Base-by-base conservation (phyloP, 2,797 vertebrate genomes). In the Echeneis naucrates region DNA sequence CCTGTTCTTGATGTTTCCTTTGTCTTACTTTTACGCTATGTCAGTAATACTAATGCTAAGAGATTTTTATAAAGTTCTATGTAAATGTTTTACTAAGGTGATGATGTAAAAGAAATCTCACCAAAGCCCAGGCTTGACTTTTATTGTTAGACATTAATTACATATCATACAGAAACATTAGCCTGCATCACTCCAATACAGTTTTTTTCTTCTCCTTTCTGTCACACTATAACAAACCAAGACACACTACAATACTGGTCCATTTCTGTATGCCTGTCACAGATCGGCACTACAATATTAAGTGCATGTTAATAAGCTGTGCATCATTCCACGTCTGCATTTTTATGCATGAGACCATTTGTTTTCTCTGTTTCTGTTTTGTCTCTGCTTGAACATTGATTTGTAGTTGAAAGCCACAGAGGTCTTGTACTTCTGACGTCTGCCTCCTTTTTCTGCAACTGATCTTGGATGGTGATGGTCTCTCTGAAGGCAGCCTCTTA, bases 271-370 rank as follows among this genome's bases (percentile, higher is more conserved):
- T 83, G 83, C 85, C 70, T 85, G 79, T 84, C 83, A 69, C 81
- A 70, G 33, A 59, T 59, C 53, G 82, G 84, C 87, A 86, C 68
- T 72, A 19, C 81, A 82, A 75, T 21, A 87, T 79, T 71, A 88
- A 59, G 76, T 81, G 92, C 92, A 93, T 92, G 91, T 89, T 42
- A 83, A 67, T 79, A 84, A 75, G 65, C 80, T 77, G 82, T 60
- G 64, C 89, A 77, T 88, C 83, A 82, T 81, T 88, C 77, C 78
- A 84, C 55, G 56, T 68, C 68, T 63, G 81, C 84, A 84, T 90
- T 84, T 72, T 69, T 90, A 78, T 92, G 94, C 93, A 94, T 95
- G 94, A 92, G 84, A 81, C 91, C 67, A 27, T 88, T 84, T 81
- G 78, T 70, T 81, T 72, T 88, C 71, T 85, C 82, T 78, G 78